Conservation (phyloP, 1,140 invertebrate species). For the Asobara japonica region DNA sequence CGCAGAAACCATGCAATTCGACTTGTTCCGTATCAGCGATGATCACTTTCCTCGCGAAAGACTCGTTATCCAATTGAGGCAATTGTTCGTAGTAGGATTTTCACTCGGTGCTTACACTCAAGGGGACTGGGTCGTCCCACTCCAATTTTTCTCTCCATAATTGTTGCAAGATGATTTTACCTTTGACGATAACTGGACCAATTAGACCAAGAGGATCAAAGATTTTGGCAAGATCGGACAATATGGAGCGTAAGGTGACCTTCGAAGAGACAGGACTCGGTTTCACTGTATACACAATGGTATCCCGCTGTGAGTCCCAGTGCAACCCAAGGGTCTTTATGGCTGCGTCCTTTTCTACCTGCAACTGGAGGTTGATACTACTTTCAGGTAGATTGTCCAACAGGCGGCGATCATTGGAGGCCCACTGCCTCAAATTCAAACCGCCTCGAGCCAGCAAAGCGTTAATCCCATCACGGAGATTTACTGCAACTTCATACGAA, state of each 20-base stretch:
- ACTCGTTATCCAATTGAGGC: constrained; percentile 20
- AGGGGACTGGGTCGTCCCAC: constrained; percentile 50
- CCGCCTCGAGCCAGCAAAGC: neutral
- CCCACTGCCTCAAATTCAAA: neutral
- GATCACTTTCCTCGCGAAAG: constrained; percentile 29
- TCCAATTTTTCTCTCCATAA: constrained; percentile 44
- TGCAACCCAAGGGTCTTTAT: constrained; percentile 46
- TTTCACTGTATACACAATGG: constrained; percentile 9
- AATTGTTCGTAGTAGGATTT: constrained; percentile 29
- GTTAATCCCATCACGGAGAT: neutral
- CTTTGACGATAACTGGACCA: constrained; percentile 47
- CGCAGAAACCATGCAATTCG: constrained; percentile 44
- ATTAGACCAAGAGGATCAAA: no score
- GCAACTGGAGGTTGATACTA: neutral
- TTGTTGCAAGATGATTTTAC: constrained; percentile 53
- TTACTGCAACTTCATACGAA: constrained; percentile 2
- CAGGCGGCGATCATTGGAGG: neutral
- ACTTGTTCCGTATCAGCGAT: neutral
- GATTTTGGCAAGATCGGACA: no score
- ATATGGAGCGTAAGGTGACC: constrained; percentile 41
- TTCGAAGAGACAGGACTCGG: neutral
- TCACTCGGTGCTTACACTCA: constrained; percentile 38
- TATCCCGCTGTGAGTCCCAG: constrained; percentile 44
- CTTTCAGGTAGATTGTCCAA: neutral
- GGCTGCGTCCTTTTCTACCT: neutral